Evolutionary conservation across 2,797 vertebrate genomes (phyloP).

Genomic region (Micropoecilia bifurca): DNA sequence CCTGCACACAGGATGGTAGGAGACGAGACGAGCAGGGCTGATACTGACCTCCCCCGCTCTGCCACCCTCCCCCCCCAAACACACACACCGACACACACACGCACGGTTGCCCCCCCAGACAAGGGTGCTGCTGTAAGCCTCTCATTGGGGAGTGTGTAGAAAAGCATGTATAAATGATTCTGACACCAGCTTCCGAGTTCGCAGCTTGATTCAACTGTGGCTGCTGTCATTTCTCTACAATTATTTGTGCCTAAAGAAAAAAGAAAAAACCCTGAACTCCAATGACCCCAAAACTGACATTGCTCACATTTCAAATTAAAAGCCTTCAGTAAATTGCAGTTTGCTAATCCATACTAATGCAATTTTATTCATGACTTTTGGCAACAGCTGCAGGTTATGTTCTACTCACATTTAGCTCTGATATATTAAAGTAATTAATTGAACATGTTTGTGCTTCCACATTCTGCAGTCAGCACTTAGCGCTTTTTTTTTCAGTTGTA

Average conservation of each 20-base stretch:
- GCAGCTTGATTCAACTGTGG: constrained; percentile 58
- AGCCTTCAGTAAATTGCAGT: background rate
- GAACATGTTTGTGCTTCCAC: background rate
- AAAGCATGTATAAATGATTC: constrained; percentile 62
- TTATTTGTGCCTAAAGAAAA: constrained; percentile 49
- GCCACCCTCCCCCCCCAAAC: constrained; percentile 4
- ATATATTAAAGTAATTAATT: background rate
- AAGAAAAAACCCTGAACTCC: constrained; percentile 16
- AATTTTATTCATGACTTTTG: background rate
- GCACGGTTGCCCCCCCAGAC: constrained; percentile 33
- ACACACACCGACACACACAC: constrained; percentile 23
- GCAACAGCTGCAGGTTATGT: background rate
- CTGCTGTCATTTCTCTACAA: constrained; percentile 58
- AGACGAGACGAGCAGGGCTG: constrained; percentile 27
- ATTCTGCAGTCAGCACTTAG: background rate
- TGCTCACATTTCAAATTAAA: constrained; percentile 10
- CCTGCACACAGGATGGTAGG: constrained; percentile 92
- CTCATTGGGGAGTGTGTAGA: constrained; percentile 37
- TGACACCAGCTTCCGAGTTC: constrained; percentile 67
- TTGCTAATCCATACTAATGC: background rate
- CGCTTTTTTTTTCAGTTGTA: background rate
- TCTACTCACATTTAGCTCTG: background rate
- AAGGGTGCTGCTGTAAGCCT: constrained; percentile 30
- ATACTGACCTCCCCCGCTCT: constrained; percentile 22
- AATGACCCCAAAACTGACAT: constrained; percentile 27